phyloP scores from a whole-genome alignment of 1,140 invertebrate genomes.

The Leptopilina clavipes region DNA sequence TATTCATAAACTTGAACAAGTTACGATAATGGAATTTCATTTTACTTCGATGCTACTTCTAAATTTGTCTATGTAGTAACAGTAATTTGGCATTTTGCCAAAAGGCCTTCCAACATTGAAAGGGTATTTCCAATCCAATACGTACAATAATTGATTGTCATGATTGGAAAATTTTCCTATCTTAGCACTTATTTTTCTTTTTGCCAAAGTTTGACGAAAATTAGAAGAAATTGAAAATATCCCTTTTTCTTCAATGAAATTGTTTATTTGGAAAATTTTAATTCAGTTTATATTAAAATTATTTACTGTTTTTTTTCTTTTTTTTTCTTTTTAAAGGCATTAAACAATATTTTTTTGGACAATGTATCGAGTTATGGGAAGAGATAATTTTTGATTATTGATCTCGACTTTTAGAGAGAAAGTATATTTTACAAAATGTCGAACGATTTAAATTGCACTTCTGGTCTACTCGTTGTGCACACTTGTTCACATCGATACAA shows the following conservation, averaged over 20 bases:
- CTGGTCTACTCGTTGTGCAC: not conserved
- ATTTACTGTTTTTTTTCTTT: too few relatives aligned
- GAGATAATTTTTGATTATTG: not conserved
- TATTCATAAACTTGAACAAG: not conserved
- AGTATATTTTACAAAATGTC: slow-evolving; percentile 19
- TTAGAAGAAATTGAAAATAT: too few relatives aligned
- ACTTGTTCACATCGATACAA: not conserved
- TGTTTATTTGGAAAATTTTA: not conserved
- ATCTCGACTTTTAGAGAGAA: slow-evolving; percentile 18
- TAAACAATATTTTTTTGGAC: too few relatives aligned
- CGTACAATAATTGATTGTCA: not conserved
- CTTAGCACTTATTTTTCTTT: not conserved
- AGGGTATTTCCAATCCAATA: not conserved
- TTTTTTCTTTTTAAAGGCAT: too few relatives aligned
- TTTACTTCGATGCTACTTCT: slow-evolving; percentile 53
- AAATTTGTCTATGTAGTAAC: slow-evolving; percentile 45
- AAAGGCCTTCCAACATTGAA: slow-evolving; percentile 37
- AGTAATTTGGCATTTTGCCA: slow-evolving; percentile 48
- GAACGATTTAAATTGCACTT: not conserved
- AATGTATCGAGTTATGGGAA: not conserved
- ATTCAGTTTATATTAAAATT: too few relatives aligned
- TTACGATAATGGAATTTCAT: slow-evolving; percentile 18
- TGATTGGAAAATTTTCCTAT: not conserved
- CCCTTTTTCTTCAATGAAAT: not conserved
- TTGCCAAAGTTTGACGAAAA: too few relatives aligned